phyloP scores from a whole-genome alignment of 2,113 vertebrate genomes.

The Paratilapia polleni region DNA sequence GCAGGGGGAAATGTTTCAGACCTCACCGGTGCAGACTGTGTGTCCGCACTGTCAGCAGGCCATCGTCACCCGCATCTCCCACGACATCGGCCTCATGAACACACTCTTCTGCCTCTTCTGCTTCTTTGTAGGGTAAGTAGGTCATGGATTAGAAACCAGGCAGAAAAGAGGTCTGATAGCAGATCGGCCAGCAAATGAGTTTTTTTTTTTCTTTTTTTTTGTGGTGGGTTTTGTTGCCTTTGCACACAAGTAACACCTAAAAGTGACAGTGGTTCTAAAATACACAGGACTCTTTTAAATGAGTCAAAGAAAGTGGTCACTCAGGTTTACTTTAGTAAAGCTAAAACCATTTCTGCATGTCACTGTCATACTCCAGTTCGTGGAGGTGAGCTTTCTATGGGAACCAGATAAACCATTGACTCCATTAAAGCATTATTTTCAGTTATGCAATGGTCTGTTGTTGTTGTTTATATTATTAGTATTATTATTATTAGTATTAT shows the following conservation, averaged over 20 bases:
- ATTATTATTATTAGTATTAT: too few relatives aligned
- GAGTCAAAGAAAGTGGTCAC: too few relatives aligned
- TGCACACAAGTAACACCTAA: not conserved
- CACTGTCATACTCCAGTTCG: too few relatives aligned
- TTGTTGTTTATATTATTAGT: too few relatives aligned
- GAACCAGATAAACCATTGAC: too few relatives aligned
- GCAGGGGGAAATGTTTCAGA: slow-evolving; percentile 97
- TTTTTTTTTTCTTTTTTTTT: too few relatives aligned
- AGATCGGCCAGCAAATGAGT: not conserved
- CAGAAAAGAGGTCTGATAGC: not conserved
- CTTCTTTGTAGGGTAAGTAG: slow-evolving; percentile 94
- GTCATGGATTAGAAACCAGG: not conserved
- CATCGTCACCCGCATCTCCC: slow-evolving; percentile 93
- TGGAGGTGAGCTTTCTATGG: too few relatives aligned
- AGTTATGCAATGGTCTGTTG: too few relatives aligned
- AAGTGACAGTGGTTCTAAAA: not conserved
- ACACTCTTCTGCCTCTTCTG: slow-evolving; percentile 96
- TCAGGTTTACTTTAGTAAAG: too few relatives aligned
- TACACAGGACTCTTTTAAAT: not conserved
- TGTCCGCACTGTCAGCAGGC: slow-evolving; percentile 98
- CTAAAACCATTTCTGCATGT: too few relatives aligned
- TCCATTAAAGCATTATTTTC: too few relatives aligned
- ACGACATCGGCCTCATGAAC: slow-evolving; percentile 95
- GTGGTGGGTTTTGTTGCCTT: not conserved
- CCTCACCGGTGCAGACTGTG: slow-evolving; percentile 91